Base-by-base conservation (phyloP, 2,888 invertebrate species). In the Orchesellides sinensis region DNA sequence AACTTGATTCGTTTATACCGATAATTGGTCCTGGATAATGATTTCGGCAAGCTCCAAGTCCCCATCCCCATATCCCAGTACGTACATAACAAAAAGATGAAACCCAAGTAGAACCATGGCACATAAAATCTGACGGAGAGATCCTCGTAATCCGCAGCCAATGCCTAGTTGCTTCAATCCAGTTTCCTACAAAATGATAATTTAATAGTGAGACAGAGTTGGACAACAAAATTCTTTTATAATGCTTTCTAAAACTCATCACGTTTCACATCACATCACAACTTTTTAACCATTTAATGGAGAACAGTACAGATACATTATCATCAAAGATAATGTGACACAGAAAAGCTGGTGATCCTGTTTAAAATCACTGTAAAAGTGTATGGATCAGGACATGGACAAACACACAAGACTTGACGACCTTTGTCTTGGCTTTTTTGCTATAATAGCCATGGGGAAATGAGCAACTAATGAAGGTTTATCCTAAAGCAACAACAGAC, bases 41-140 rank as follows among this genome's bases (percentile, higher is more conserved):
- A 92, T 92, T 82, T 95, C 93, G 88, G 96, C 96, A 85, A 95
- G 92, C 0, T 92, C 91, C 49, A 96, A 90, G 90, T 98, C 95
- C 0, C 96, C 96, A 88, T 95, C 94, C 29, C 93, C 92, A 85
- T 95, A 93, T 89, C 96, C 96, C 59, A 96, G 91, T 79, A 96
- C 94, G 89, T 95, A 95, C 70, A 95, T 93, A 3, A 96, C 94
- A 85, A 98, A 94, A 27, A 96, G 92, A 90, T 98, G 95, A 90
- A 97, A 98, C 0, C 94, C 94, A 0, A 98, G 92, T 23, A 98
- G 91, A 0, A 95, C 94, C 91, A 98, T 93, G 27, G 95, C 94
- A 89, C 97, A 97, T 0, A 98, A 91, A 10, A 97, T 94, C 84
- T 96, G 95, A 29, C 98, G 93, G 65, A 98, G 91, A 12, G 97